These are phyloP conservation scores for Homarus americanus DNA, from an alignment of 1,140 invertebrate species.

Conservation along the genomic window DNA sequence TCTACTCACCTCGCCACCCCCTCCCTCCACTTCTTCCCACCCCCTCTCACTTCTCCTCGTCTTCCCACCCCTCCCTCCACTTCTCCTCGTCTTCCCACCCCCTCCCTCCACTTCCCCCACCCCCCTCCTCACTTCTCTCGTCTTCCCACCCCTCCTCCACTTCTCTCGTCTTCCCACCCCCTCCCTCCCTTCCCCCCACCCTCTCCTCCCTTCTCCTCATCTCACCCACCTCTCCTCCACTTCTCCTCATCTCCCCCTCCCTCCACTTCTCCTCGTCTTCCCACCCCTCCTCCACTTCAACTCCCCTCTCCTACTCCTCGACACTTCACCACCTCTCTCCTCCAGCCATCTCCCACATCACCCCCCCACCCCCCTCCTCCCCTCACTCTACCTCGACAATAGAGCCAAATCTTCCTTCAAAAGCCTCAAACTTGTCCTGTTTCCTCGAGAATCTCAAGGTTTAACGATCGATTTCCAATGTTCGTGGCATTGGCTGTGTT, in stretches of 20 bases:
- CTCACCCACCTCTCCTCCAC: not conserved
- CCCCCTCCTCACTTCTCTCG: too few relatives aligned
- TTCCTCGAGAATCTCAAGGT: slow-evolving; percentile 28
- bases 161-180: not conserved
- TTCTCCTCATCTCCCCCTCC: not conserved
- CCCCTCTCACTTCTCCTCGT: too few relatives aligned
- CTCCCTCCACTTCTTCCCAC: too few relatives aligned
- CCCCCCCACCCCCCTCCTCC: not conserved
- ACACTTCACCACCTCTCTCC: not conserved
- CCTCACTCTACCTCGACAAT: slow-evolving; percentile 22
- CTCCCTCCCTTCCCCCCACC: not conserved
- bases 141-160: not conserved
- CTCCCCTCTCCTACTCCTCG: not conserved
- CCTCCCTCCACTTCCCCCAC: too few relatives aligned
- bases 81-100: too few relatives aligned
- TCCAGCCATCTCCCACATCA: not conserved
- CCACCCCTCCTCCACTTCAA: not conserved
- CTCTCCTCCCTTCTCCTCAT: not conserved
- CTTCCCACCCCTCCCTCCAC: too few relatives aligned
- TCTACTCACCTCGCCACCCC: too few relatives aligned
- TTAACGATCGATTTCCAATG: slow-evolving; percentile 62
- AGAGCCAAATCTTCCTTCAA: slow-evolving; percentile 44
- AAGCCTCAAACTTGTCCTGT: slow-evolving; percentile 55
- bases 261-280: not conserved
- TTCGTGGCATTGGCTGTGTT: slow-evolving; percentile 31